Conservation (phyloP, 2,888 invertebrate species). For the Apotomis betuletana region DNA sequence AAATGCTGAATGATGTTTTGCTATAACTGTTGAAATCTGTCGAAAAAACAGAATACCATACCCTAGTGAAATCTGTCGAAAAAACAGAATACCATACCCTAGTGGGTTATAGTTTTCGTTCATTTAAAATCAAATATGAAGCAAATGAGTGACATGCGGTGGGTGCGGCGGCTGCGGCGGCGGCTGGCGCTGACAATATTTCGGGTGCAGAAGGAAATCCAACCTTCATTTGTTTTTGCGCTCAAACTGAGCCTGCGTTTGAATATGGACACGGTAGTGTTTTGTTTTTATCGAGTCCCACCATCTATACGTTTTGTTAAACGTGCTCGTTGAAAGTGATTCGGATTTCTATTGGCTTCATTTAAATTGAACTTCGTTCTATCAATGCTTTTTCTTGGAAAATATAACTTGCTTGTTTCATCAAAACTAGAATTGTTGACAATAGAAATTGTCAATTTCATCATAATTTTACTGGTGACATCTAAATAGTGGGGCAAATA, state of each 20-base stretch:
- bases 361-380: neutral
- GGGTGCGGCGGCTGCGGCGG: conserved; percentile 47
- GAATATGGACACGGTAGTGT: conserved; percentile 12
- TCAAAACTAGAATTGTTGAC: too few species aligned
- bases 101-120: neutral
- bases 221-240: conserved; percentile 42
- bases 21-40: too few species aligned
- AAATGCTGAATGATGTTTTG: too few species aligned
- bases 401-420: too few species aligned
- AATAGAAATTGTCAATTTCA: too few species aligned
- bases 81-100: too few species aligned
- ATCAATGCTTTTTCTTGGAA: too few species aligned
- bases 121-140: conserved; percentile 21
- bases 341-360: neutral
- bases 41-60: too few species aligned
- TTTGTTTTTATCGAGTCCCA: neutral
- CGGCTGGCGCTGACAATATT: conserved; percentile 53
- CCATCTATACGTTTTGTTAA: neutral
- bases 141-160: conserved; percentile 49
- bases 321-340: neutral
- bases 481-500: too few species aligned
- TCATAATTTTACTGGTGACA: too few species aligned
- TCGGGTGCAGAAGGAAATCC: conserved; percentile 35
- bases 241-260: conserved; percentile 40
- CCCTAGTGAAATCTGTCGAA: neutral